Percentiles rank a stretch among this genome's conserved stretches.
These are phyloP conservation scores for Panthera tigris DNA, from an alignment of 2,113 vertebrate species.

Conservation along the genomic window DNA sequence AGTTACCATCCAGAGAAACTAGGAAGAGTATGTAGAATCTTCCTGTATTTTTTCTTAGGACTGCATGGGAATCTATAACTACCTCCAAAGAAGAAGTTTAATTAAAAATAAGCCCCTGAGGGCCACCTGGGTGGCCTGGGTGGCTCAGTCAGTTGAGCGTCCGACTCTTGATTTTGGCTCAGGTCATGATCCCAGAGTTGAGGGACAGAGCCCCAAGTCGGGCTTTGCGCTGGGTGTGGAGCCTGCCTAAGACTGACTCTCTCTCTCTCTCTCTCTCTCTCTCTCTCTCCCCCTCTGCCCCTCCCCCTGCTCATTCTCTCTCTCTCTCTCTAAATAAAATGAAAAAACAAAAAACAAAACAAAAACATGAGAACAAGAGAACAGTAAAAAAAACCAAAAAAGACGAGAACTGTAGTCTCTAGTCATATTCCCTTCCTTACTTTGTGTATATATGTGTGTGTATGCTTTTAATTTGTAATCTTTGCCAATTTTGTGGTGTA, in stretches of 20 bases:
- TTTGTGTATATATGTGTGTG: background rate
- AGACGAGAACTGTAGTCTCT: background rate
- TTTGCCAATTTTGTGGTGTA: background rate
- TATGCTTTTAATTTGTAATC: background rate
- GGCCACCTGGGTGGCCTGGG: background rate
- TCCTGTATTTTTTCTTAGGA: background rate
- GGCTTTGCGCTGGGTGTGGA: background rate
- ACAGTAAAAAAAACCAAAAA: background rate
- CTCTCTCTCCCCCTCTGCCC: background rate
- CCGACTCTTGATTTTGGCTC: background rate
- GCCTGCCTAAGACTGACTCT: background rate
- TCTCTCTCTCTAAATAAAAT: background rate
- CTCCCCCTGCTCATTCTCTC: background rate
- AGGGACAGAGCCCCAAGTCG: background rate
- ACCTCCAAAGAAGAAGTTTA: background rate
- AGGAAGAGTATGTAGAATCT: background rate
- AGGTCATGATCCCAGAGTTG: background rate
- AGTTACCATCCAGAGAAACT: background rate
- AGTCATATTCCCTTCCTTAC: background rate
- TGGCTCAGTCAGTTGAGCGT: background rate
- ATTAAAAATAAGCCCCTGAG: background rate
- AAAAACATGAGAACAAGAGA: background rate
- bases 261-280: background rate
- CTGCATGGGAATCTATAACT: background rate
- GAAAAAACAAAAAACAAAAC: background rate